phyloP scores from a whole-genome alignment of 2,113 vertebrate genomes.

The Tonatia bakeri region DNA sequence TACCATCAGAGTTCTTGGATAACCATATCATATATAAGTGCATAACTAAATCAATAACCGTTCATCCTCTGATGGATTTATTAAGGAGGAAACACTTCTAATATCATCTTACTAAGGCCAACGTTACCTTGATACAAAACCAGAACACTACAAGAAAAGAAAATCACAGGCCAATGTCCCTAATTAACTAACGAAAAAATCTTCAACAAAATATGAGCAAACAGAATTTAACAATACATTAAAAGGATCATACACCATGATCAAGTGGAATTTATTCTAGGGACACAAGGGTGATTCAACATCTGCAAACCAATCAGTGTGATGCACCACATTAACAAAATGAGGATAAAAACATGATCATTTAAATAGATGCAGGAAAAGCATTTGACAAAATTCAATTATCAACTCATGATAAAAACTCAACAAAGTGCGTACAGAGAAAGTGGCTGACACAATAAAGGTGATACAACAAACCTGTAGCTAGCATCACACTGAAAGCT shows the following conservation, averaged over 20 bases:
- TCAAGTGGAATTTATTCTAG: not conserved
- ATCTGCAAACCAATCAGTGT: not conserved
- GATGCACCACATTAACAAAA: not conserved
- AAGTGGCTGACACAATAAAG: not conserved
- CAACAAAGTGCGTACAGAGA: not conserved
- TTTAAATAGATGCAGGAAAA: not conserved
- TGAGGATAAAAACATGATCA: not conserved
- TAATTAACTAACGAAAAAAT: not conserved
- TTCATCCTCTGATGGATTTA: not conserved
- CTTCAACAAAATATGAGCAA: not conserved
- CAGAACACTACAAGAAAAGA: not conserved
- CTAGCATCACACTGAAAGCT: not conserved
- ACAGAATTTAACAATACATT: not conserved
- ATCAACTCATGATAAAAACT: not conserved
- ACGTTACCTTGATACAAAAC: not conserved
- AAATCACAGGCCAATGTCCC: not conserved
- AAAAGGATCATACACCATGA: not conserved
- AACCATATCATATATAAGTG: not conserved
- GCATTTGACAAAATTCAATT: not conserved
- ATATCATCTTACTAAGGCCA: not conserved
- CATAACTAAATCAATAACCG: not conserved
- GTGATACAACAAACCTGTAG: not conserved
- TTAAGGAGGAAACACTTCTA: not conserved
- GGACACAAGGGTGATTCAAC: not conserved
- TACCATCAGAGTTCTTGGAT: not conserved